Conservation (phyloP, 1,140 invertebrate genomes). For the Lethocerus indicus region DNA sequence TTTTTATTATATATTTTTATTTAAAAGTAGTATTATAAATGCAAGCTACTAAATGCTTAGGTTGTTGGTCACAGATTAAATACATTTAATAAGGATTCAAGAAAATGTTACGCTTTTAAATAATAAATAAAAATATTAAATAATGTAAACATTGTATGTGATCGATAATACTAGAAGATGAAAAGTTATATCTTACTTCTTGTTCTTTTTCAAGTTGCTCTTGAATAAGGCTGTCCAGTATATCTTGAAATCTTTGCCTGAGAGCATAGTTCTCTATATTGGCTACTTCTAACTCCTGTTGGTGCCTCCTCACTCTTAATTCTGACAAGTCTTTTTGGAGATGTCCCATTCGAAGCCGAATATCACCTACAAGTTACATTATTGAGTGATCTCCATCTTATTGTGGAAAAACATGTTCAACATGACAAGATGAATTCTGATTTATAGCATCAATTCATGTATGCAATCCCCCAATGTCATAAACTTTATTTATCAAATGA, state of each 20-base stretch:
- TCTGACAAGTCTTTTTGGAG: constrained; percentile 50
- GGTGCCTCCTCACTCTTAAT: constrained; percentile 45
- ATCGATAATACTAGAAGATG: no score
- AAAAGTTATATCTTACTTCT: constrained; percentile 37
- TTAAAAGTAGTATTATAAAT: background rate
- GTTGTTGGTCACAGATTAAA: no score
- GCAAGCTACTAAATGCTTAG: background rate
- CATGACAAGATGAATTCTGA: no score
- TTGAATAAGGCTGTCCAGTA: constrained; percentile 53
- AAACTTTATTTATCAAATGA: no score
- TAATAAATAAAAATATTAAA: no score
- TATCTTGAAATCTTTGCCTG: constrained; percentile 62
- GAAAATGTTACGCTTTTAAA: no score
- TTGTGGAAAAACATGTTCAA: no score
- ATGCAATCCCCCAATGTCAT: no score
- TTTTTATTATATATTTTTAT: background rate
- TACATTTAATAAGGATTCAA: no score
- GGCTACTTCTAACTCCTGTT: constrained; percentile 66
- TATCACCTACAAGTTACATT: constrained; percentile 17
- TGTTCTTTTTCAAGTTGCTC: constrained; percentile 66
- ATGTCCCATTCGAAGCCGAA: constrained; percentile 17
- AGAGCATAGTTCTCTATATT: constrained; percentile 74
- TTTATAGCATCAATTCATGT: no score
- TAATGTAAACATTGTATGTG: no score
- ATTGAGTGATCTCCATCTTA: no score